Percentiles rank a stretch among this genome's conserved stretches.
Evolutionary conservation across 1,140 invertebrate species (phyloP).

Genomic region (Tribolium madens): DNA sequence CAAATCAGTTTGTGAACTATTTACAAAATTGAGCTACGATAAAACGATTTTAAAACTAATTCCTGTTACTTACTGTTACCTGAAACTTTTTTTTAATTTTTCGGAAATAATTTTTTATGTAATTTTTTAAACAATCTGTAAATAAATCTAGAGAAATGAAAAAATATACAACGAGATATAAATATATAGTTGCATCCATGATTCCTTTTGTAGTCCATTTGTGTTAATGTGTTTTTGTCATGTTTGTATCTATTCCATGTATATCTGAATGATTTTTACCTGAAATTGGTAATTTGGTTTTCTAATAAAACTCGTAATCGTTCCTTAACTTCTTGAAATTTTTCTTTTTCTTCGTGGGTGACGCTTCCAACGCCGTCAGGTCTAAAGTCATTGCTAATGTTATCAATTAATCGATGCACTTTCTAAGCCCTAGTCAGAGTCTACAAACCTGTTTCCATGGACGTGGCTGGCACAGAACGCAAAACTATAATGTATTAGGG

Average conservation of each 20-base stretch:
- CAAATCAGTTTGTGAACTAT: constrained; percentile 5
- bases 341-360: constrained; percentile 96
- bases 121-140: neutral
- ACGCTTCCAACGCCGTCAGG: constrained; percentile 99
- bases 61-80: constrained; percentile 31
- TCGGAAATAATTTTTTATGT: neutral
- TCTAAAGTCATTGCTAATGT: constrained; percentile 72
- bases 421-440: constrained; percentile 60
- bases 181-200: neutral
- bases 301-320: constrained; percentile 92
- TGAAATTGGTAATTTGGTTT: constrained; percentile 99
- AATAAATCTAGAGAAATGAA: constrained; percentile 15
- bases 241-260: constrained; percentile 18
- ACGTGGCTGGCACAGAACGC: constrained; percentile 99
- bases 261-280: constrained; percentile 69
- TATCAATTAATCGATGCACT: constrained; percentile 62
- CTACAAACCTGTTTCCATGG: constrained; percentile 90
- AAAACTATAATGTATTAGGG: constrained; percentile 98
- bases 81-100: constrained; percentile 7
- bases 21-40: constrained; percentile 27
- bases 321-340: constrained; percentile 98
- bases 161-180: neutral
- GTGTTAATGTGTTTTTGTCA: constrained; percentile 34
- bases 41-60: constrained; percentile 8
- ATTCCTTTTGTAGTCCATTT: neutral